These are phyloP conservation scores for Hyppa rectilinea DNA, from an alignment of 2,888 invertebrate species.

Conservation along the genomic window DNA sequence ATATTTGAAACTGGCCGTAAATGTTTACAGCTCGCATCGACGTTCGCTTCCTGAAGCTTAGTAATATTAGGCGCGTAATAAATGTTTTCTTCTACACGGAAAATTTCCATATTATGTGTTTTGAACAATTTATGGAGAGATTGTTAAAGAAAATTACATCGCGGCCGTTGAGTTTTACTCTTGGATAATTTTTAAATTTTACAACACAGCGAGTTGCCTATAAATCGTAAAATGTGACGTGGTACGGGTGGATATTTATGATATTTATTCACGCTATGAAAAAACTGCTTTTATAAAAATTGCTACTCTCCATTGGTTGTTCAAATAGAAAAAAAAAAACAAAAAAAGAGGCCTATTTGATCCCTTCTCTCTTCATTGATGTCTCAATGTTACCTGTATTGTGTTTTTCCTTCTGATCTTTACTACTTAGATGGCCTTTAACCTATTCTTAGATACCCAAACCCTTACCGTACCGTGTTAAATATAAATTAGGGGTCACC, in stretches of 20 bases:
- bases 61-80: slow-evolving; percentile 90
- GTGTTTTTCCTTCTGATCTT: slow-evolving; percentile 81
- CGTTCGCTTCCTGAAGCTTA: slow-evolving; percentile 89
- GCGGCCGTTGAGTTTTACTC: slow-evolving; percentile 9
- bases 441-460: slow-evolving; percentile 80
- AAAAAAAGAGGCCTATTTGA: slow-evolving; percentile 75
- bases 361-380: slow-evolving; percentile 83
- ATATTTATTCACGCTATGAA: not conserved
- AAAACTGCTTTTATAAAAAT: not conserved
- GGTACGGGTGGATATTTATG: not conserved
- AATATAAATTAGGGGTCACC: slow-evolving; percentile 85
- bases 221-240: slow-evolving; percentile 10
- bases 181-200: slow-evolving; percentile 17
- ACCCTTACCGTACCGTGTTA: slow-evolving; percentile 66
- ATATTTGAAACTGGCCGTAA: slow-evolving; percentile 87
- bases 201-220: not conserved
- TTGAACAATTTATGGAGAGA: slow-evolving; percentile 80
- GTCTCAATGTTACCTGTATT: slow-evolving; percentile 86
- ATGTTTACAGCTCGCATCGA: slow-evolving; percentile 88
- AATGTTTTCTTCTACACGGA: slow-evolving; percentile 88
- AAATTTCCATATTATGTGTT: slow-evolving; percentile 78
- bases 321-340: slow-evolving; percentile 70
- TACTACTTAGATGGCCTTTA: slow-evolving; percentile 78
- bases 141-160: slow-evolving; percentile 41
- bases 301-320: slow-evolving; percentile 77